Evolutionary conservation across 2,888 invertebrate genomes (phyloP).

Genomic region (Lamellibrachia columna): DNA sequence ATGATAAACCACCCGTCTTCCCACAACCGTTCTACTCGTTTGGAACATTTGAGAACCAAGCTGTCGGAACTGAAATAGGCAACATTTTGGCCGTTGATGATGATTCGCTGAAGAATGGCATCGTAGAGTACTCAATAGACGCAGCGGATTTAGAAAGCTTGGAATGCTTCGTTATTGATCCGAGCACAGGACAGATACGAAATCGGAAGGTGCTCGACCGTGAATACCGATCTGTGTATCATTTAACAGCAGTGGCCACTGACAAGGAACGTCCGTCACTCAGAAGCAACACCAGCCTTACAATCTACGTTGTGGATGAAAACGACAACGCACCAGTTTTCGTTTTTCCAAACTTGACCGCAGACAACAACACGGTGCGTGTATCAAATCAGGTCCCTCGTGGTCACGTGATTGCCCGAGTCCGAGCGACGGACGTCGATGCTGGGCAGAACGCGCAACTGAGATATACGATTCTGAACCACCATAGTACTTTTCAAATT

Average conservation of each 20-base stretch:
- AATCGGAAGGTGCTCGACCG: background rate
- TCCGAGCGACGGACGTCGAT: background rate
- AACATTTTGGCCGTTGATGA: background rate
- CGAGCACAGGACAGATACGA: constrained; percentile 1
- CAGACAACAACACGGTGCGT: background rate
- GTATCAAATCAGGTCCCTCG: background rate
- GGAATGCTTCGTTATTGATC: background rate
- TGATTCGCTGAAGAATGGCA: background rate
- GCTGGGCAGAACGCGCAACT: background rate
- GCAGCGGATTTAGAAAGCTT: background rate
- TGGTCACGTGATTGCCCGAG: background rate
- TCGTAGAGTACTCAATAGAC: background rate
- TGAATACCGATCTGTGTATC: background rate
- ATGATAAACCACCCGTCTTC: background rate
- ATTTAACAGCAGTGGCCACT: background rate
- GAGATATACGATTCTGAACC: background rate
- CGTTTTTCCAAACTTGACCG: constrained; percentile 9
- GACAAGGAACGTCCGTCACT: background rate
- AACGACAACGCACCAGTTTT: constrained; percentile 24
- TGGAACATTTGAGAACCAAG: constrained; percentile 6
- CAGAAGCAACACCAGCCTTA: background rate
- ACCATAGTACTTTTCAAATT: background rate
- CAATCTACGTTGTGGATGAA: constrained; percentile 18
- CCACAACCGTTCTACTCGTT: background rate
- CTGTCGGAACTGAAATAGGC: constrained; percentile 21